Evolutionary conservation across 1,140 invertebrate genomes (phyloP), one percentile per base, ranked within the genome.

Genomic region (Mya arenaria): DNA sequence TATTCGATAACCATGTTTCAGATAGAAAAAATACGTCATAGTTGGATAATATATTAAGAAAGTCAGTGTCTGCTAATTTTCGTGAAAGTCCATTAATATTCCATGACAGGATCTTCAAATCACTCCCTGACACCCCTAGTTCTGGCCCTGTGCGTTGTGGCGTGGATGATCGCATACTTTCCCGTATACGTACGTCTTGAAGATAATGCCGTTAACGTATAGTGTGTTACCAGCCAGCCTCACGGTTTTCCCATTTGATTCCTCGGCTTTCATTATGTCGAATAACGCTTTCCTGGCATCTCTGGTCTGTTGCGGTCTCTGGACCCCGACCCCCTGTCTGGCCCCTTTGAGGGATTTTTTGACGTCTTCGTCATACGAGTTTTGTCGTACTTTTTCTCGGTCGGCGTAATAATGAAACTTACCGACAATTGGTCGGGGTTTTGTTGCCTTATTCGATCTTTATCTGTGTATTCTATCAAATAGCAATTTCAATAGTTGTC

Each of bases 391-490:
- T 28, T 52, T 36, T 32, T 71, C 66, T 48, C 41, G 3, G 44
- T 71, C 66, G 4, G 39, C 44, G 6, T 5, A 71, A 39, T 30
- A 30, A 3, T 52, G 66, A 17, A 71, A 71, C 4, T 71, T 71
- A 2, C n/a, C 39, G 34, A 71, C 23, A 30, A 71, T 71, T 15
- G 66, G 66, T 13, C 66, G 19, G 23, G 66, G 66, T 34, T 44
- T 25, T 52, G 28, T 71, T 6, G 39, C 41, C n/a, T 36, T 39
- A 23, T 71, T 34, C 5, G 19, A 8, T 8, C 66, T 44, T 3
- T 48, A 28, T 25, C 66, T 37, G 28, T 71, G 66, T 10, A 71
- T 71, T 52, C 66, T 17, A n/a, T 71, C 32, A 25, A 71, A 71
- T 30, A n/a, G n/a, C n/a, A n/a, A n/a, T n/a, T n/a, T n/a, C n/a